Percentiles rank a stretch among this genome's conserved stretches.
phyloP scores from a whole-genome alignment of 1,140 invertebrate species.

The Bombus fervidus region DNA sequence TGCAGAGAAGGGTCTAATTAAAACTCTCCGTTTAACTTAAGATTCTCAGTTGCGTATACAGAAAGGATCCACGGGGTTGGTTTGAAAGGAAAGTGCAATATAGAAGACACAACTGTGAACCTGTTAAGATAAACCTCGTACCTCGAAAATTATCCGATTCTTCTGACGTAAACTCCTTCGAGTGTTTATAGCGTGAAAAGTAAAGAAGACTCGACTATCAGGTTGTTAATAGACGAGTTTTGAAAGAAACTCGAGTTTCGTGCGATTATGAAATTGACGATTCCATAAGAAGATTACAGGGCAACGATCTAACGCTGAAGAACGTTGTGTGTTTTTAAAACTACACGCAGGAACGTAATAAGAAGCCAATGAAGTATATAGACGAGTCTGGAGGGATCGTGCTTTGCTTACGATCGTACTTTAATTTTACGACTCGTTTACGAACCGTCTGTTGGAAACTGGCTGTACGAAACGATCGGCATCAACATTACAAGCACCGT shows the following conservation, averaged over 20 bases:
- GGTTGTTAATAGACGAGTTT: too few relatives aligned
- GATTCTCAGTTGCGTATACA: background rate
- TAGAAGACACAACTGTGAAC: background rate
- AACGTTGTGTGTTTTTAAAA: background rate
- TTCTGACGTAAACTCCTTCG: background rate
- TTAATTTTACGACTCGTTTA: conserved; percentile 35
- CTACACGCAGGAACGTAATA: background rate
- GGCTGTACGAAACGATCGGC: conserved; percentile 1
- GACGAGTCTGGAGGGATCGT: too few relatives aligned
- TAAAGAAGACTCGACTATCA: background rate
- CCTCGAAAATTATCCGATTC: background rate
- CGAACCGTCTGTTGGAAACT: background rate
- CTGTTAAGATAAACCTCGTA: background rate
- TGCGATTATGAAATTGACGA: background rate
- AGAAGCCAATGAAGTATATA: background rate
- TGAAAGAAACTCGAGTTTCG: too few relatives aligned
- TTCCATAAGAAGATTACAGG: too few relatives aligned
- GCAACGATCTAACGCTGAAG: too few relatives aligned
- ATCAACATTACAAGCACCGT: background rate
- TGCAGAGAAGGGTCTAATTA: background rate
- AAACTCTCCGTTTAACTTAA: background rate
- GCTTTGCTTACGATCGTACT: background rate
- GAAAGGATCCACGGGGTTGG: background rate
- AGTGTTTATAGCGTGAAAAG: background rate
- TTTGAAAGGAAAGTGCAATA: background rate